These are phyloP conservation scores for Oxytorus armatus DNA, from an alignment of 2,888 invertebrate species.

Conservation along the genomic window DNA sequence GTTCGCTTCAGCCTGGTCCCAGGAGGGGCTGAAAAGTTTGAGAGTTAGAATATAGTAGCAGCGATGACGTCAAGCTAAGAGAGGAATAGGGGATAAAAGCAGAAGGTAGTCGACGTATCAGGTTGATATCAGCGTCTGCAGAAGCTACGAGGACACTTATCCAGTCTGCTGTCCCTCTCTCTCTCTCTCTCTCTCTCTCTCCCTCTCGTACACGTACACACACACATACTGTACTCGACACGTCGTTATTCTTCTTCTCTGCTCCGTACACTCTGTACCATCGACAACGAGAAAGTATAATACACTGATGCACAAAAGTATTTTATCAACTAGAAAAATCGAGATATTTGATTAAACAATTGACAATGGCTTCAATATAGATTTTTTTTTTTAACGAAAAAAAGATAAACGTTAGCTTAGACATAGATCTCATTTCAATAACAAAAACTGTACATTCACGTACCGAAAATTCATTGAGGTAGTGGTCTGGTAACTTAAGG, in stretches of 20 bases:
- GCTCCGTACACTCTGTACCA: slow-evolving; percentile 7
- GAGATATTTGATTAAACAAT: no score
- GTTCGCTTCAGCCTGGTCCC: neutral
- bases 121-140: slow-evolving; percentile 58
- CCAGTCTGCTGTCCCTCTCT: slow-evolving; percentile 63
- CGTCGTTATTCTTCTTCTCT: slow-evolving; percentile 59
- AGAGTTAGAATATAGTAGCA: slow-evolving; percentile 1
- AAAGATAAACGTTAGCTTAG: no score
- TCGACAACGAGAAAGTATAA: neutral
- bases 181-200: no score
- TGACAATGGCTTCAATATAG: no score
- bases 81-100: slow-evolving; percentile 4
- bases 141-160: slow-evolving; percentile 58
- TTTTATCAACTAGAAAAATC: no score
- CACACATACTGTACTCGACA: slow-evolving; percentile 59
- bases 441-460: no score
- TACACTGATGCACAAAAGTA: no score
- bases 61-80: slow-evolving; percentile 52
- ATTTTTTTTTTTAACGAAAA: no score
- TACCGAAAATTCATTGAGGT: no score
- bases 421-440: no score
- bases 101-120: slow-evolving; percentile 44
- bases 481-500: no score
- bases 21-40: slow-evolving; percentile 15
- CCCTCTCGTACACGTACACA: slow-evolving; percentile 22